Conservation (phyloP, 2,888 invertebrate species). For the Criorhina ranunculi region DNA sequence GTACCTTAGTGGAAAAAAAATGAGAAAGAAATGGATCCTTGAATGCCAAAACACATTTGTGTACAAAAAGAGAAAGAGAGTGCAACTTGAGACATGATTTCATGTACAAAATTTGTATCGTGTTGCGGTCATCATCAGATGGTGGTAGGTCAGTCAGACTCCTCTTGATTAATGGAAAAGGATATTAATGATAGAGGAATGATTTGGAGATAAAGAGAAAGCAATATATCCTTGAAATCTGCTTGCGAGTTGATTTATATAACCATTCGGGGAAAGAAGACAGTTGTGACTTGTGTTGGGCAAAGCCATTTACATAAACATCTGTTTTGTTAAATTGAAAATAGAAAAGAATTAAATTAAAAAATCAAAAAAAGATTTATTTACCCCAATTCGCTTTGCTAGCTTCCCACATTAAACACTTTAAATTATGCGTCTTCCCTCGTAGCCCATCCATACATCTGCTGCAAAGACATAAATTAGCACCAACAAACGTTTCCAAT, state of each 20-base stretch:
- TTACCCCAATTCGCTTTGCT: neutral
- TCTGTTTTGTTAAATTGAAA: conserved; percentile 3
- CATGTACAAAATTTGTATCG: conserved; percentile 19
- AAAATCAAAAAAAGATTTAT: conserved; percentile 39
- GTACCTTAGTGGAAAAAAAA: conserved; percentile 25
- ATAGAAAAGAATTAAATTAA: conserved; percentile 37
- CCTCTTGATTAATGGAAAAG: conserved; percentile 42
- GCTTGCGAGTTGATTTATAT: too few relatives aligned
- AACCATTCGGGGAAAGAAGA: too few relatives aligned
- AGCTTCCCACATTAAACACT: conserved; percentile 2
- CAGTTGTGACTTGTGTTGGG: too few relatives aligned
- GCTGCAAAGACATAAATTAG: neutral
- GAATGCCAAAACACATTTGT: conserved; percentile 17
- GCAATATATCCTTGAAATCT: neutral
- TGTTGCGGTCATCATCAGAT: conserved; percentile 31
- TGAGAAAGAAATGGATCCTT: conserved; percentile 3
- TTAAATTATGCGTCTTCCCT: neutral
- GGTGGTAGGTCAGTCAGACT: conserved; percentile 5
- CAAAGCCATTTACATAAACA: neutral
- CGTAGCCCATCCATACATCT: neutral
- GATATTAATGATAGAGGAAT: conserved; percentile 23
- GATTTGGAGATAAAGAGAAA: neutral
- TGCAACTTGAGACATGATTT: conserved; percentile 31
- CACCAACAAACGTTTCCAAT: neutral
- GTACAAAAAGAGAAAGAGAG: conserved; percentile 4